Evolutionary conservation across 2,888 invertebrate species (phyloP), one percentile per base, ranked within the genome.

Genomic region (Mesoligia furuncula): DNA sequence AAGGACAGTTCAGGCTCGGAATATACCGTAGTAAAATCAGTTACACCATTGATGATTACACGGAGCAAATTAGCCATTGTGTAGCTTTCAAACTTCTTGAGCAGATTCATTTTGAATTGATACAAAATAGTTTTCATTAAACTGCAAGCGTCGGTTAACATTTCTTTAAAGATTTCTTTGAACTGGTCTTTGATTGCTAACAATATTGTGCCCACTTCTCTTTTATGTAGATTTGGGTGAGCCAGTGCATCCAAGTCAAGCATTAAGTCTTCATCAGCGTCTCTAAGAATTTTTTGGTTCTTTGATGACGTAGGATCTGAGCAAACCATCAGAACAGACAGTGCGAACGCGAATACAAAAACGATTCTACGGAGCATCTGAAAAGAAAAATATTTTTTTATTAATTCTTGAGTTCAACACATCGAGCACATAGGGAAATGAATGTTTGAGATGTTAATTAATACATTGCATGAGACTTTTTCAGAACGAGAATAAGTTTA

Each of bases 31-130:
- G 93, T 84, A n/a, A 93, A 89, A 64, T 92, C 91, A 39, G 87
- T 84, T 2, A 94, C 82, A 39, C 92, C 91, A 69, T 94, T 92
- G 61, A 94, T 90, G 4, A 91, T 66, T 3, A 87, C 81, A 48
- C 91, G 89, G 4, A 94, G 87, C 8, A 94, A 80, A 77, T 94
- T 93, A 3, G 93, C 90, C 8, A 95, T 65, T 0, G 93, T 92
- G 66, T 92, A 92, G 15, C 85, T 85, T 67, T 90, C 91, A 7
- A 95, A 87, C 80, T 90, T 93, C 61, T 90, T 92, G 8, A 94
- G 79, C 5, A 95, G 42, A 39, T 90, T 90, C n/a, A 90, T 79
- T 87, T 93, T 95, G n/a, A 90, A 89, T 24, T 91, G 87, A 4
- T 88, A 80, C 2, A 92, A 83, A 24, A 91, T 87, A 7, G 77